These are phyloP conservation scores for Zosterops lateralis DNA, from an alignment of 2,113 vertebrate genomes.

Conservation along the genomic window DNA sequence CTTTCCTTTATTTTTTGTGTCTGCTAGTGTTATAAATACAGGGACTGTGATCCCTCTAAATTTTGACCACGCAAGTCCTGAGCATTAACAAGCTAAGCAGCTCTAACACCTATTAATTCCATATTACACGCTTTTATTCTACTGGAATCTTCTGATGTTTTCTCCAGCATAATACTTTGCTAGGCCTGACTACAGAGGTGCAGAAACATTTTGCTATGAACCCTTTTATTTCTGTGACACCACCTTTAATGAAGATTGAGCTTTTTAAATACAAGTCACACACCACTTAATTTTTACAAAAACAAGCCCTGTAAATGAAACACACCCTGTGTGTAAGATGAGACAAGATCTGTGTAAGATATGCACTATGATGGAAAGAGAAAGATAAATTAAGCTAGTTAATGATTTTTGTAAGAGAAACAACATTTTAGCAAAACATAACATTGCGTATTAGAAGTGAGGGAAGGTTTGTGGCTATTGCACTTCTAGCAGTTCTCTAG, in stretches of 20 bases:
- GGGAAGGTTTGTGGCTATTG: not conserved
- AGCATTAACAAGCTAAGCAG: not conserved
- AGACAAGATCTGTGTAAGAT: not conserved
- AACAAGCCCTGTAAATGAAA: not conserved
- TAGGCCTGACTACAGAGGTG: not conserved
- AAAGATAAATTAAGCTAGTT: not conserved
- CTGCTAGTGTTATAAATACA: not conserved
- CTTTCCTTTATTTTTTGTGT: not conserved
- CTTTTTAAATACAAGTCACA: not conserved
- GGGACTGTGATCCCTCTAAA: not conserved
- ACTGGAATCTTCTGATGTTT: not conserved
- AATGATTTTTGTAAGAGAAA: not conserved
- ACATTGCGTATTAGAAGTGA: not conserved
- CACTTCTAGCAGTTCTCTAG: not conserved
- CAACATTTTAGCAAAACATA: not conserved
- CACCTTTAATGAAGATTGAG: not conserved
- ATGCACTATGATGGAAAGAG: rapidly evolving
- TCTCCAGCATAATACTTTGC: not conserved
- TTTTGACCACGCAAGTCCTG: not conserved
- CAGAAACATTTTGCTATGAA: not conserved
- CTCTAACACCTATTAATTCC: not conserved
- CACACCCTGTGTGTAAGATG: not conserved
- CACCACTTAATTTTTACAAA: not conserved
- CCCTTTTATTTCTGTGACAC: not conserved
- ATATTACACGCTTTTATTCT: not conserved